Evolutionary conservation across 2,888 invertebrate species (phyloP), one percentile per base, ranked within the genome.

Genomic region (Theretra japonica): DNA sequence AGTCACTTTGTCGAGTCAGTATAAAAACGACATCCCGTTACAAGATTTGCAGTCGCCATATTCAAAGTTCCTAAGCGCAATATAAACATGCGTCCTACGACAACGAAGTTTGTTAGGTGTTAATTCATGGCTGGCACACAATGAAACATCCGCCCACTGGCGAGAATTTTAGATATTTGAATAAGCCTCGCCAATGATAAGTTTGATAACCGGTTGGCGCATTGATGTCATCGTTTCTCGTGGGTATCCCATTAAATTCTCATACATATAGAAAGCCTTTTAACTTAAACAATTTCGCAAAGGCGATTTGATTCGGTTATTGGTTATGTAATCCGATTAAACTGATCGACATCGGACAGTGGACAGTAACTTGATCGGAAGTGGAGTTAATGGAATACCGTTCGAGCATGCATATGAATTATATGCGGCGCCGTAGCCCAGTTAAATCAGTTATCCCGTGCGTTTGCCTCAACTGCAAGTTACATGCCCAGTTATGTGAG

Each of bases 121-220:
- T 68, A 56, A 65, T 68, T 56, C 23, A 48, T 15, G 25, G 23
- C 69, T 41, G 21, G 33, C 56, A 70, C 57, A 70, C 58, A 58
- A 62, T 30, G 70, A 62, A 17, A 21, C 60, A 62, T 30, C 50
- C 48, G 50, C 30, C 60, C 60, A 50, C 30, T 30, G 56, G 17
- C 33, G 15, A 68, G n/a, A 71, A 73, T 56, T 41, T 69, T 57
- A 60, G 58, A 59, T 57, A 50, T 69, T 70, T 68, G 33, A 21
- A 23, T 70, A 68, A 56, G 69, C 68, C 68, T 69, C 65, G 50
- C 50, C 58, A 57, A 53, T 28, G 68, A 72, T 71, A 70, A 59
- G 30, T 72, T 48, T 70, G 74, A 68, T 70, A 74, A 70, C 72
- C 70, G 71, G 72, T 72, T 71, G 53, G 57, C 28, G 68, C 68